Base-by-base conservation (phyloP, 2,888 invertebrate genomes). In the Ennomos erosarius region DNA sequence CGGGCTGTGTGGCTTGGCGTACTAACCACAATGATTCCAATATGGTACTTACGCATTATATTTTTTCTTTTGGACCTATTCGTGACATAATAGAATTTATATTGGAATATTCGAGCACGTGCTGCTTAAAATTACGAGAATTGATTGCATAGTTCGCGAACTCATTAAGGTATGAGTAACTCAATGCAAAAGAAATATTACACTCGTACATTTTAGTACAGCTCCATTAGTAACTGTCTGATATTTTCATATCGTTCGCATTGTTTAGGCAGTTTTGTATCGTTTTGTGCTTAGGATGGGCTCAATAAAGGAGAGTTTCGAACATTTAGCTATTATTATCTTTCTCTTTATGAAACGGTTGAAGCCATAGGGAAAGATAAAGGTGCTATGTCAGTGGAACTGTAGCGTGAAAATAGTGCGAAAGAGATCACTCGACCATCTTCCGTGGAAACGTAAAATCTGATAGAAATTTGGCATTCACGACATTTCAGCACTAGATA, bases 71-170 rank as follows among this genome's bases (percentile, higher is more conserved):
- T 26, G 26, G 26, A 16, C 26, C 26, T 26, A 26, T 26, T 26
- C 26, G 26, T 26, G 26, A 26, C 26, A 42, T 12, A 10, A 42
- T 42, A 42, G 10, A 10, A 9, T 9, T 10, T 13, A 10, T 16
- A 42, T 16, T 49, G 12, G 49, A 26, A 50, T 39, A 54, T 44
- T 47, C 40, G 46, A 48, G 10, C 47, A 50, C 52, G 26, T 34
- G 45, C 55, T 11, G 43, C 40, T 60, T 60, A 39, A 62, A 47
- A 44, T 9, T 55, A 43, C 34, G 44, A 43, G 43, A 55, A 49
- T 50, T 48, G 45, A 45, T 50, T 43, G 44, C 44, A 55, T 50
- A 55, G 49, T 55, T 55, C 44, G 9, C 45, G 39, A 55, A 38
- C 55, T 55, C 55, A 45, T 50, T 45, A 50, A 45, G 49, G 39